These are phyloP conservation scores for Cantharis lateralis DNA, from an alignment of 2,888 invertebrate genomes.

Conservation along the genomic window DNA sequence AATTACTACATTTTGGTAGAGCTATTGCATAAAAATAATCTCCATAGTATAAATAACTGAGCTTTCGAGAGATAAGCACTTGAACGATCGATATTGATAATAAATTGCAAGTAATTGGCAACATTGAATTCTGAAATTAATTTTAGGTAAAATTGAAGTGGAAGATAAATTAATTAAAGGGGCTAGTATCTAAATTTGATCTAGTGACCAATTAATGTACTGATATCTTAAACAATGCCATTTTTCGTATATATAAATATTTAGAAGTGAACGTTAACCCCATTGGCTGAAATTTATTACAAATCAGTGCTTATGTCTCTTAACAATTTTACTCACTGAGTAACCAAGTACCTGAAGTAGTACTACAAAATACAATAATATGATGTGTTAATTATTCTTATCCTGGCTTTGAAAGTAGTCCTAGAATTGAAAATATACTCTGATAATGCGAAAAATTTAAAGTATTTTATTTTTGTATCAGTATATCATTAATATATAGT, in stretches of 20 bases:
- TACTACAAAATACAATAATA: no score
- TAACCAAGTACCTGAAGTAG: no score
- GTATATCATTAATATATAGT: no score
- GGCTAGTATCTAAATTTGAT: background rate
- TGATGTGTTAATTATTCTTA: no score
- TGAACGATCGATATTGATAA: background rate
- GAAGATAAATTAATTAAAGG: background rate
- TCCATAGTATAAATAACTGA: background rate
- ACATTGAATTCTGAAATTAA: background rate
- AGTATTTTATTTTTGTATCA: no score
- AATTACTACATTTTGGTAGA: background rate
- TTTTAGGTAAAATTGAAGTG: background rate
- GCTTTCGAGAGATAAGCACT: background rate
- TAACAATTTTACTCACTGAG: no score
- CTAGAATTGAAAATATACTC: no score
- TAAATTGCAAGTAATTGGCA: background rate
- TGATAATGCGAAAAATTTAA: no score
- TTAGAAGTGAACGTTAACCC: no score
- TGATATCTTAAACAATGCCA: background rate
- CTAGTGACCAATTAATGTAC: background rate
- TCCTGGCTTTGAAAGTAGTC: no score
- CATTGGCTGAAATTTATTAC: no score
- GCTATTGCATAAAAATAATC: background rate
- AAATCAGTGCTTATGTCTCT: no score
- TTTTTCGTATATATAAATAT: background rate